Evolutionary conservation across 2,888 invertebrate genomes (phyloP).

Genomic region (Pseudolycoriella hygida): DNA sequence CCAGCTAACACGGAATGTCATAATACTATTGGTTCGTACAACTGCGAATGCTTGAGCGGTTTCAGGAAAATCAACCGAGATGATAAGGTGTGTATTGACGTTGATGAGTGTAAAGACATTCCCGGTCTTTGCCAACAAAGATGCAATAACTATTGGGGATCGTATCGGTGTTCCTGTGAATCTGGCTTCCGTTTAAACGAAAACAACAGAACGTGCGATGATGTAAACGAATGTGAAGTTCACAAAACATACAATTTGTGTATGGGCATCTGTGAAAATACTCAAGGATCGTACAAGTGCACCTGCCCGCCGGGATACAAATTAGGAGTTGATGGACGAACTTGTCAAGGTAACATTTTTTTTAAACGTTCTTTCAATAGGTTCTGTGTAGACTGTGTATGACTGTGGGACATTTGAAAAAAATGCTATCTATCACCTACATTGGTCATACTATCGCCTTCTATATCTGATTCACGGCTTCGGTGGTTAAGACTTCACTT

Average conservation of each 20-base stretch:
- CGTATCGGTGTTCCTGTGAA: constrained; percentile 74
- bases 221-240: constrained; percentile 73
- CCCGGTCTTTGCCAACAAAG: constrained; percentile 59
- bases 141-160: constrained; percentile 82
- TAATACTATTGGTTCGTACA: constrained; percentile 51
- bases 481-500: constrained; percentile 29
- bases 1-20: constrained; percentile 23
- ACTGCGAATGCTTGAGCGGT: constrained; percentile 63
- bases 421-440: too few relatives aligned
- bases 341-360: constrained; percentile 43
- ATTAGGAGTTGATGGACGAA: constrained; percentile 52
- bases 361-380: too few relatives aligned
- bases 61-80: constrained; percentile 37
- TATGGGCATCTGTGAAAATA: constrained; percentile 66
- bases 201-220: constrained; percentile 38
- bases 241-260: constrained; percentile 55
- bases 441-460: too few relatives aligned
- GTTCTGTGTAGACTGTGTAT: too few relatives aligned
- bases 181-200: constrained; percentile 67
- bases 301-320: constrained; percentile 66
- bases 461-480: too few relatives aligned
- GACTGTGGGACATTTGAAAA: too few relatives aligned
- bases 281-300: constrained; percentile 71
- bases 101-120: constrained; percentile 47
- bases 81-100: constrained; percentile 33